Conservation (phyloP, 2,797 vertebrate genomes). For the Xenentodon cancila region DNA sequence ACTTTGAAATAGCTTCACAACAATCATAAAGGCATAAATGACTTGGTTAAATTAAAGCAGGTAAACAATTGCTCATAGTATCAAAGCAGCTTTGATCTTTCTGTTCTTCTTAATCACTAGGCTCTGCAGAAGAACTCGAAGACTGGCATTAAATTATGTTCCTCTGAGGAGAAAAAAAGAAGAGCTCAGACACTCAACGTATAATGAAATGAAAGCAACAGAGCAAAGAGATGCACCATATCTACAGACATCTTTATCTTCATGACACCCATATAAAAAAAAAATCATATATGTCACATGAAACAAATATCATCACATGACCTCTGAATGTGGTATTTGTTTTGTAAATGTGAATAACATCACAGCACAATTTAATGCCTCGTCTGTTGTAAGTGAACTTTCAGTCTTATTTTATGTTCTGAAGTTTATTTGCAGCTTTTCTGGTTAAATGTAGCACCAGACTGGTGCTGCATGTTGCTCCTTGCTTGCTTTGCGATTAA, state of each 20-base stretch:
- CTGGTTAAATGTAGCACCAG: neutral
- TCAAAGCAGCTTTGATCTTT: slow-evolving; percentile 42
- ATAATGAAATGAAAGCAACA: slow-evolving; percentile 15
- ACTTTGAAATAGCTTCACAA: slow-evolving; percentile 9
- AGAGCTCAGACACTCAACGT: slow-evolving; percentile 4
- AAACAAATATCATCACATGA: neutral
- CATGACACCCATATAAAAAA: neutral
- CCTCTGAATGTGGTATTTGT: neutral
- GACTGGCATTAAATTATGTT: slow-evolving; percentile 25
- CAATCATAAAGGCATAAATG: slow-evolving; percentile 9
- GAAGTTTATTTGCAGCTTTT: slow-evolving; percentile 8
- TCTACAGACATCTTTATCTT: neutral
- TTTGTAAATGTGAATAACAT: slow-evolving; percentile 9
- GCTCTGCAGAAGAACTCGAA: slow-evolving; percentile 26
- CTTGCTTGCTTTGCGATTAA: neutral
- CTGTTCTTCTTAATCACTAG: slow-evolving; percentile 21
- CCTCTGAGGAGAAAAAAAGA: slow-evolving; percentile 2
- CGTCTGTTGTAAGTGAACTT: neutral
- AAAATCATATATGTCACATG: neutral
- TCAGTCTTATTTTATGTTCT: neutral
- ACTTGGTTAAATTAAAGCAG: slow-evolving; percentile 28
- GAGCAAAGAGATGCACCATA: slow-evolving; percentile 3
- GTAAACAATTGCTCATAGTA: slow-evolving; percentile 36
- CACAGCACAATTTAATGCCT: neutral
- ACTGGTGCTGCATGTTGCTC: neutral